These are phyloP conservation scores for Macaca fascicularis DNA, from an alignment of 2,113 vertebrate species.

Conservation along the genomic window DNA sequence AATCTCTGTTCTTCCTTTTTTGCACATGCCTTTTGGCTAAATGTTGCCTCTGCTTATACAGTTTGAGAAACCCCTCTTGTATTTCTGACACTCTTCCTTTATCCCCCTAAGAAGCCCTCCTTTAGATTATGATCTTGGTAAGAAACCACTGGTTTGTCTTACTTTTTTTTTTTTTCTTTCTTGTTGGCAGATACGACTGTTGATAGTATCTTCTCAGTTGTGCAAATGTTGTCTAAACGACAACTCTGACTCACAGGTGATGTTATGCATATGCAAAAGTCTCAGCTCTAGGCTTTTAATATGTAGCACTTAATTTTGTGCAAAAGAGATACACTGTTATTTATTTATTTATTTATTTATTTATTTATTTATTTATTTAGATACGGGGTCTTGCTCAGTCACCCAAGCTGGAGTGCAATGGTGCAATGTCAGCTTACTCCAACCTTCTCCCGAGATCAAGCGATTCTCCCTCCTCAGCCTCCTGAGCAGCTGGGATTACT, in stretches of 20 bases:
- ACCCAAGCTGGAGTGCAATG: too few species aligned
- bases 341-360: too few species aligned
- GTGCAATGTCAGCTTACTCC: too few species aligned
- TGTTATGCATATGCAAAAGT: background rate
- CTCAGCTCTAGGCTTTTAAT: background rate
- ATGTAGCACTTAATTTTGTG: background rate
- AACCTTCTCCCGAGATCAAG: too few species aligned
- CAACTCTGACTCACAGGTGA: background rate
- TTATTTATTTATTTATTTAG: too few species aligned
- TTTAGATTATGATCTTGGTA: background rate
- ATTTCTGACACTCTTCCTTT: background rate
- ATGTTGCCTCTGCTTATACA: accelerated
- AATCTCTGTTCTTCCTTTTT: background rate
- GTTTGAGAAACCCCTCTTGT: background rate
- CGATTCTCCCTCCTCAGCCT: too few species aligned
- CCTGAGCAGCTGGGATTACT: too few species aligned
- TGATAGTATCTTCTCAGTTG: background rate
- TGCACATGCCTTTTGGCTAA: background rate
- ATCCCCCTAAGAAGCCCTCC: background rate
- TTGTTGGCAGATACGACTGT: background rate
- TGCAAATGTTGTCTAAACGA: background rate
- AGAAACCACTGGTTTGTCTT: background rate
- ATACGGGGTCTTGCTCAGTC: too few species aligned
- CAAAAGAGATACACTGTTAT: background rate
- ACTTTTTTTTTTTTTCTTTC: background rate